A percentile compares a stretch with the other conserved stretches of the same genome.
Conservation (phyloP, 2,797 vertebrate species). For the Pipistrellus pipistrellus region DNA sequence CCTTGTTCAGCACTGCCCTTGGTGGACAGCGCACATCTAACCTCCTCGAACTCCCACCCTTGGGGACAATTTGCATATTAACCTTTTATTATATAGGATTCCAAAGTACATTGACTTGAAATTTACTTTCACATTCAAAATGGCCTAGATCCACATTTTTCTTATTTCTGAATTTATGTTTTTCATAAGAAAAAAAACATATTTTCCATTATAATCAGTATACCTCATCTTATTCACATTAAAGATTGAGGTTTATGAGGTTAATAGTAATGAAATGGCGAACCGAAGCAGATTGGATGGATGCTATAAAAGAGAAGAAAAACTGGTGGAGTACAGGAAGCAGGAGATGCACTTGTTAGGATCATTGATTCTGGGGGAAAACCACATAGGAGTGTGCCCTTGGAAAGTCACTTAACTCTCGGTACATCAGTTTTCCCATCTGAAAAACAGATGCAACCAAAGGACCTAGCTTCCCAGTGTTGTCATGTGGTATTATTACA, state of each 20-base stretch:
- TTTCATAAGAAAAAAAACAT: background rate
- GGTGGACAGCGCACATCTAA: too few relatives aligned
- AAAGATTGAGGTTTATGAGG: background rate
- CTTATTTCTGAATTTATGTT: background rate
- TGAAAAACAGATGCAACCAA: background rate
- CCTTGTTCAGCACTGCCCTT: too few relatives aligned
- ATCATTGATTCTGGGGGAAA: background rate
- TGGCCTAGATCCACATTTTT: background rate
- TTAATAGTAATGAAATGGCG: background rate
- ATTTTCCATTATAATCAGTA: background rate
- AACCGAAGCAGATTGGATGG: background rate
- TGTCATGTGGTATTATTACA: background rate
- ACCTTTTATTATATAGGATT: background rate
- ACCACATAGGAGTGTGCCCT: background rate
- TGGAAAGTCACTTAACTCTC: background rate
- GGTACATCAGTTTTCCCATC: background rate
- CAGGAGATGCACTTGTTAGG: background rate
- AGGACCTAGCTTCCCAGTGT: background rate
- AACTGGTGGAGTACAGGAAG: background rate
- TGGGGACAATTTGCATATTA: too few relatives aligned
- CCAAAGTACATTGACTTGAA: slow-evolving; percentile 31
- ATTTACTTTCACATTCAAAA: slow-evolving; percentile 21
- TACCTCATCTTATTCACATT: background rate
- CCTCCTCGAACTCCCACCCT: rapidly evolving
- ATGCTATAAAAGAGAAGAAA: background rate